These are phyloP conservation scores for Grammomys surdaster DNA, from an alignment of 2,113 vertebrate species.

Conservation along the genomic window DNA sequence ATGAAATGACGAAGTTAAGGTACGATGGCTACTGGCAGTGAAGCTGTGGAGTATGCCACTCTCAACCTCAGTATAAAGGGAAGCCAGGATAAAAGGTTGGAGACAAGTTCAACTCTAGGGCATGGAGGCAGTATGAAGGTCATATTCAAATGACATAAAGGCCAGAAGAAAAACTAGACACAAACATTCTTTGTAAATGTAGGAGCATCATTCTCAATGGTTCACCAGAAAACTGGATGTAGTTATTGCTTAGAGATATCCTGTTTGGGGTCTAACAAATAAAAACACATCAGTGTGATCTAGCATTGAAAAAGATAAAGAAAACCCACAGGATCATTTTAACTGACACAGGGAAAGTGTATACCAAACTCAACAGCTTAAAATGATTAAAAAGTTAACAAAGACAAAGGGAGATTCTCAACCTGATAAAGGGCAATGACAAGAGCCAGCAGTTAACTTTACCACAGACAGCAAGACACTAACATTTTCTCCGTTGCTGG, in stretches of 20 bases:
- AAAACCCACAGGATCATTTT: not conserved
- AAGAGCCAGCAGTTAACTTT: not conserved
- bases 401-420: not conserved
- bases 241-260: not conserved
- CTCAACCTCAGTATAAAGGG: not conserved
- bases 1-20: not conserved
- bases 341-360: not conserved
- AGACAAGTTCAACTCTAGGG: not conserved
- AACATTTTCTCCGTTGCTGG: not conserved
- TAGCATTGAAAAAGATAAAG: not conserved
- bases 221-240: not conserved
- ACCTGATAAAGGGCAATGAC: not conserved
- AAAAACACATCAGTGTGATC: not conserved
- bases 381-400: not conserved
- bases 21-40: not conserved
- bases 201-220: not conserved
- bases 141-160: not conserved
- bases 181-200: not conserved
- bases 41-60: not conserved
- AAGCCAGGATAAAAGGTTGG: not conserved
- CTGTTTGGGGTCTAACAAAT: not conserved
- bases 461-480: not conserved
- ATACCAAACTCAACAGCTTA: not conserved
- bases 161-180: not conserved
- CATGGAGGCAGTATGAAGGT: not conserved